phyloP scores from a whole-genome alignment of 2,797 vertebrate species.

The Sylvilagus floridanus region DNA sequence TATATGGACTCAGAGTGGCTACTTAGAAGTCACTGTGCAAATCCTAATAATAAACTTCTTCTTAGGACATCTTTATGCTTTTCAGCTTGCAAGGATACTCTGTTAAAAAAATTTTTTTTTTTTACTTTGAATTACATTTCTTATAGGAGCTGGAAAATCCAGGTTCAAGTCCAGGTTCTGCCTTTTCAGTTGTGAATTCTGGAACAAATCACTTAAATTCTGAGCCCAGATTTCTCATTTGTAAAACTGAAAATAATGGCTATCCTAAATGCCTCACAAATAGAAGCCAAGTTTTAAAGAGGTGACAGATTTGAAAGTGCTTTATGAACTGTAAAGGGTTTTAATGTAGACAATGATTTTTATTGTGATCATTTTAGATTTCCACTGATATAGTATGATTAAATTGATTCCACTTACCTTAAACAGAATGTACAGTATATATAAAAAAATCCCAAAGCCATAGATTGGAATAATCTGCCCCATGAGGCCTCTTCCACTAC shows the following conservation, averaged over 20 bases:
- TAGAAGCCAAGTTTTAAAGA: slow-evolving; percentile 12
- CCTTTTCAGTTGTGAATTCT: slow-evolving; percentile 52
- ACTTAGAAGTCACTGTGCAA: slow-evolving; percentile 21
- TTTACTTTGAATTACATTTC: slow-evolving; percentile 25
- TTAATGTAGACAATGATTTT: slow-evolving; percentile 50
- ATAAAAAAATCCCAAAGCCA: slow-evolving; percentile 97
- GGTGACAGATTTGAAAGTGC: slow-evolving; percentile 2
- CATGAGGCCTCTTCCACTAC: slow-evolving; percentile 91
- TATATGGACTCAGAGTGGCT: neutral
- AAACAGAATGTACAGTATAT: slow-evolving; percentile 96
- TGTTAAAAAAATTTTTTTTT: neutral
- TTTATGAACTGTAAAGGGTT: slow-evolving; percentile 26
- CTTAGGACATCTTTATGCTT: slow-evolving; percentile 25
- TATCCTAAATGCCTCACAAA: neutral
- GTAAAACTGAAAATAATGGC: slow-evolving; percentile 49
- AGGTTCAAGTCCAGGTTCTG: slow-evolving; percentile 42
- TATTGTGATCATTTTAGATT: slow-evolving; percentile 23
- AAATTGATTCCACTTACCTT: slow-evolving; percentile 91
- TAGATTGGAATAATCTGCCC: slow-evolving; percentile 96
- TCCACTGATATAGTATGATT: slow-evolving; percentile 34
- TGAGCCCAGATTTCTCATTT: slow-evolving; percentile 24
- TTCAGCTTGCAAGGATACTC: slow-evolving; percentile 6
- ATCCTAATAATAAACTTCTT: slow-evolving; percentile 7
- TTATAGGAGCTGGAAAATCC: slow-evolving; percentile 40
- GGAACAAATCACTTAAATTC: slow-evolving; percentile 9